These are phyloP conservation scores for Antedon mediterranea DNA, from an alignment of 53 echinoderm and acorn worm genomes.

Conservation along the genomic window DNA sequence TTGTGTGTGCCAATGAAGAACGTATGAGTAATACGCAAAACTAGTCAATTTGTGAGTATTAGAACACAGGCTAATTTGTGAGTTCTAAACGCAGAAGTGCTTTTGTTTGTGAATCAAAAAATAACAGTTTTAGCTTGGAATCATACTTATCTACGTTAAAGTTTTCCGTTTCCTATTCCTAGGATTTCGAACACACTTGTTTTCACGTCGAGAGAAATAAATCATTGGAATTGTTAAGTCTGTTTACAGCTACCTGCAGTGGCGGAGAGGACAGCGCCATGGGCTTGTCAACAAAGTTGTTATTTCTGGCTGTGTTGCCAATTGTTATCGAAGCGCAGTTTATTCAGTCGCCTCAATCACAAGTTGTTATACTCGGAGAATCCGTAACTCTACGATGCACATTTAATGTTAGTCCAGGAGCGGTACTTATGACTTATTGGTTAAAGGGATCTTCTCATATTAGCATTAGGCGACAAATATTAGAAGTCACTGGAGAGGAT, in stretches of 20 bases:
- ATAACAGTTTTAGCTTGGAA: not conserved
- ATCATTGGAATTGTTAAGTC: not conserved
- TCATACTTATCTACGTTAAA: not conserved
- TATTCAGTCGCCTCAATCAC: not conserved
- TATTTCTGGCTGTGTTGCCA: not conserved
- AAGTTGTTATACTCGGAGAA: conserved; percentile 29
- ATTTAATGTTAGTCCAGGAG: conserved; percentile 2
- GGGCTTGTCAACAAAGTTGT: not conserved
- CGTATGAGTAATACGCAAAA: not conserved
- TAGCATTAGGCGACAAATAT: conserved; percentile 38
- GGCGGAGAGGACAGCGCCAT: not conserved
- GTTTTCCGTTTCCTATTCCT: not conserved
- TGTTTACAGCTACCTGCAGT: not conserved
- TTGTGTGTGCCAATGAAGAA: not conserved
- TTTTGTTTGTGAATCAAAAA: not conserved
- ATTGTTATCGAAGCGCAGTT: not conserved
- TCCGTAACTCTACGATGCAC: conserved; percentile 33
- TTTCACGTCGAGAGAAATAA: not conserved
- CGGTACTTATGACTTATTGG: conserved; percentile 33
- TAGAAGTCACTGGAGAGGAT: conserved; percentile 30
- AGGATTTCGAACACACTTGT: not conserved
- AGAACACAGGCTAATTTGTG: no score
- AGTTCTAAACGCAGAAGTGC: not conserved
- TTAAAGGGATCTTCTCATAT: conserved; percentile 49
- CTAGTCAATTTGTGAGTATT: not conserved